Evolutionary conservation across 2,888 invertebrate species (phyloP), one percentile per base, ranked within the genome.

Genomic region (Cheilosia grossa): DNA sequence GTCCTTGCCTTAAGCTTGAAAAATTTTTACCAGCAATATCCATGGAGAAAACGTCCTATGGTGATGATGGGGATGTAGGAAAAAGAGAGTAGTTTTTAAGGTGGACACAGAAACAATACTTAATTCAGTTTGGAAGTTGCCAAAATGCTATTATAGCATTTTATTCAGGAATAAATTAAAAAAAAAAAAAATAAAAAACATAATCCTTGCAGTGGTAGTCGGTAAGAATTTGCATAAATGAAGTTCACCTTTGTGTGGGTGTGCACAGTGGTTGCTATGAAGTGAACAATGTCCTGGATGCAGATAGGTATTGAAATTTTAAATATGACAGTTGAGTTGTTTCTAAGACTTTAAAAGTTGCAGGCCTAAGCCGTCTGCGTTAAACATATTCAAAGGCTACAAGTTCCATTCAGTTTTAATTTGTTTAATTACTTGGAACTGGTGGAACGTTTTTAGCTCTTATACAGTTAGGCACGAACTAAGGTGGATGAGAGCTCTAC

Each of bases 111-210:
- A 30, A 73, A 53, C 44, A 54, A 44, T 49, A 24, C 58, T 78
- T 69, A 78, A 69, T 69, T 78, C 77, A 47, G 53, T 61, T 49
- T 77, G 42, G n/a, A 78, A 47, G 27, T 70, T 70, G 33, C 47
- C 44, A 56, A 69, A 69, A 44, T 47, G 53, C 44, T 69, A 61
- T 78, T 54, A 78, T 54, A 33, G 61, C 13, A 49, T 51, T 75
- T 66, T 66, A 66, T 58, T 67, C 47, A 33, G 17, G 49, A 58
- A 66, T 67, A 75, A 51, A 66, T 58, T 66, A 59, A 40, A 75
- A 58, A 67, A 21, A 21, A 21, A 21, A 21, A 21, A 21, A 21
- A 21, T 1, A 37, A 24, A 21, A 27, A 7, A 7, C 13, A 15
- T 24, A 19, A 19, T 72, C 51, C 51, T 51, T 51, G 61, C 27